Conservation (phyloP, 2,113 vertebrate species). For the Heptranchias perlo region DNA sequence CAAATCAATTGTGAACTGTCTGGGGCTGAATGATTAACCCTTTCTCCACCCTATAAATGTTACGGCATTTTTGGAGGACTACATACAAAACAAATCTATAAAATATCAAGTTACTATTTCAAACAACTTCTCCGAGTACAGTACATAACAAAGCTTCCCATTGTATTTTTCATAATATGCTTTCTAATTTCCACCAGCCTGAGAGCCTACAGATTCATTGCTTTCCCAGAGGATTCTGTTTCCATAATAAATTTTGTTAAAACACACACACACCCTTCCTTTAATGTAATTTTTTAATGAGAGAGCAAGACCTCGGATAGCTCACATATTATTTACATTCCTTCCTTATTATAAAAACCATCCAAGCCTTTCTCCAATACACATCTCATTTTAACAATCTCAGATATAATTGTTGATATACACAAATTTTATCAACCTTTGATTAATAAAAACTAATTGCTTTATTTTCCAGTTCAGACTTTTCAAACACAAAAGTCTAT, state of each 20-base stretch:
- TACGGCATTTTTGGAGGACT: background rate
- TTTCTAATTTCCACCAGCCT: background rate
- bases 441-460: background rate
- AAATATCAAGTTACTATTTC: background rate
- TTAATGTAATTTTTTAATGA: background rate
- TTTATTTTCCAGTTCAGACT: background rate
- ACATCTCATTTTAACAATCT: too few species aligned
- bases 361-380: background rate
- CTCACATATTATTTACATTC: background rate
- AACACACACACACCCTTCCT: background rate
- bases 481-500: too few species aligned
- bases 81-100: background rate
- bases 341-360: background rate
- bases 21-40: background rate
- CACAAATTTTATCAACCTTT: background rate
- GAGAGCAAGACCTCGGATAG: background rate
- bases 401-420: background rate
- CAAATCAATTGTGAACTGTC: slow-evolving; percentile 5
- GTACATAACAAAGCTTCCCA: background rate
- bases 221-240: background rate
- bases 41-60: background rate
- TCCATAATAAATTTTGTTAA: background rate
- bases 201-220: background rate
- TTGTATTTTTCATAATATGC: background rate
- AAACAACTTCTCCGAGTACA: background rate